Percentiles rank a stretch among this genome's conserved stretches.
phyloP scores from a whole-genome alignment of 2,888 invertebrate species.

The Listrodromus nycthemerus region DNA sequence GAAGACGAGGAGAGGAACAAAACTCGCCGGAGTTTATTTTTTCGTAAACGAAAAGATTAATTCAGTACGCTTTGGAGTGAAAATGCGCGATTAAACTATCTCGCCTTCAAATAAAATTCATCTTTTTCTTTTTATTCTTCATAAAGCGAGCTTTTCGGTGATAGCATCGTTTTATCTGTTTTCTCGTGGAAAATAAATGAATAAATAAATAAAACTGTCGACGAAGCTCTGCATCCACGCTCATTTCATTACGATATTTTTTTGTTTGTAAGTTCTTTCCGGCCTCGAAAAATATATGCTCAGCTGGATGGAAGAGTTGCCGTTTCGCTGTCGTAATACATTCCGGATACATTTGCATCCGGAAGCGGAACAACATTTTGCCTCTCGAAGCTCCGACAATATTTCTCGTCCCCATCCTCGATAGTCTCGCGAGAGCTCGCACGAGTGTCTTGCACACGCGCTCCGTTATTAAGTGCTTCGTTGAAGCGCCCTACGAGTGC shows the following conservation, averaged over 20 bases:
- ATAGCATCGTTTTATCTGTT: not conserved
- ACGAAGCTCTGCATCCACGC: not conserved
- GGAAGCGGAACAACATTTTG: constrained; percentile 7
- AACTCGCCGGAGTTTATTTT: constrained; percentile 10
- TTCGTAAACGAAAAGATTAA: not conserved
- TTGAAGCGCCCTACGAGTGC: not conserved
- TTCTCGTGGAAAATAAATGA: not conserved
- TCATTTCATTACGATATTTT: not conserved
- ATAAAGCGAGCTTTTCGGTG: not conserved
- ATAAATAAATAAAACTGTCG: not conserved
- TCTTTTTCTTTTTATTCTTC: not conserved
- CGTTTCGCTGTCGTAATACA: not conserved
- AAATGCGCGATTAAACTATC: not conserved
- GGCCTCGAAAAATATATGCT: not conserved
- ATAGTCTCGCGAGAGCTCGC: not conserved
- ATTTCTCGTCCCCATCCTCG: constrained; percentile 1
- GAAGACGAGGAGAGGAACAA: constrained; percentile 12
- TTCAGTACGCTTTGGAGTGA: not conserved
- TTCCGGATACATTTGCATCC: constrained; percentile 23
- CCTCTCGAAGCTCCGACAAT: constrained; percentile 16
- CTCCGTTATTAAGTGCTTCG: constrained; percentile 6
- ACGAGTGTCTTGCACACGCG: constrained; percentile 1
- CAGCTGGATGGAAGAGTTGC: not conserved
- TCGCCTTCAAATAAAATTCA: not conserved
- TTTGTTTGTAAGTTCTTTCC: not conserved